Percentiles rank a stretch among this genome's conserved stretches.
phyloP scores from a whole-genome alignment of 2,113 vertebrate species.

The Lophura nycthemera region DNA sequence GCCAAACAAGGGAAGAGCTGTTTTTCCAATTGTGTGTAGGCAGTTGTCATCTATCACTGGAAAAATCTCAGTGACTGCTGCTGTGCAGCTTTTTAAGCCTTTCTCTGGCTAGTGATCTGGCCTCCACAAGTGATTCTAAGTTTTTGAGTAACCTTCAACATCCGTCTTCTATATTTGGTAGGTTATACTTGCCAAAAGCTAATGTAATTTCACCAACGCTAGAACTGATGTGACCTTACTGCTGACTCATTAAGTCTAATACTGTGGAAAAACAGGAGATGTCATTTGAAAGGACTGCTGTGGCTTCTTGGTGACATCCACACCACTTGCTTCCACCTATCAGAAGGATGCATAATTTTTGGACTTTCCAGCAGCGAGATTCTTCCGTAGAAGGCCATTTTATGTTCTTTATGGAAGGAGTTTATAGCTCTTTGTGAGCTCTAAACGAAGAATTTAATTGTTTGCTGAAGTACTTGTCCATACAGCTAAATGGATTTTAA shows the following conservation, averaged over 20 bases:
- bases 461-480: slow-evolving; percentile 16
- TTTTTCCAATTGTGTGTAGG: neutral
- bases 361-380: neutral
- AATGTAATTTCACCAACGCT: neutral
- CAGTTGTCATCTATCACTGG: accelerated
- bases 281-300: neutral
- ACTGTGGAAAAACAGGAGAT: neutral
- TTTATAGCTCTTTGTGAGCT: slow-evolving; percentile 41
- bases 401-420: slow-evolving; percentile 5
- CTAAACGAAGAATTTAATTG: slow-evolving; percentile 38
- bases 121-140: neutral
- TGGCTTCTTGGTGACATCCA: neutral
- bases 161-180: neutral
- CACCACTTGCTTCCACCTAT: neutral
- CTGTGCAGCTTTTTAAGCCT: neutral
- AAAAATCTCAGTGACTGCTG: neutral
- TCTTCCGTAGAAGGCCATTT: neutral
- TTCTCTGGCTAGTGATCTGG: neutral
- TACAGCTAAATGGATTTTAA: slow-evolving; percentile 35
- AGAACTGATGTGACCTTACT: neutral
- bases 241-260: neutral
- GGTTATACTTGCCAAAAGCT: neutral
- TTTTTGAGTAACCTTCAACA: neutral
- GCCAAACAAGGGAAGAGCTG: neutral
- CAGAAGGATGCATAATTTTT: neutral